Conservation (phyloP, 1,140 invertebrate genomes). For the Cyrtorhinus lividipennis region DNA sequence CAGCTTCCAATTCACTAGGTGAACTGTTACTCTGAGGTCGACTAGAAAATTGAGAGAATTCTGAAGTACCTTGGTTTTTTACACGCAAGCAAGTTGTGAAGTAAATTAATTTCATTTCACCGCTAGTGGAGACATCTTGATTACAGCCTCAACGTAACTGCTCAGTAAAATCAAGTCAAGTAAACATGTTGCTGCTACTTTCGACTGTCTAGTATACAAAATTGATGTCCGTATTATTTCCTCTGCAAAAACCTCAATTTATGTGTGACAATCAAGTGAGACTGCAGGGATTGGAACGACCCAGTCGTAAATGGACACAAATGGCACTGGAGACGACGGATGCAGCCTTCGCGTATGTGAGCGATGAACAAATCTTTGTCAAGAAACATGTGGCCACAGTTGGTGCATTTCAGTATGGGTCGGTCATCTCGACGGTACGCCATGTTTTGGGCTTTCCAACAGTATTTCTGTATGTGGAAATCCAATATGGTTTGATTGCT, state of each 20-base stretch:
- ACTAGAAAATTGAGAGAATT: no score
- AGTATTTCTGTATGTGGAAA: neutral
- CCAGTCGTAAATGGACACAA: neutral
- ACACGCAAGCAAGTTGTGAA: no score
- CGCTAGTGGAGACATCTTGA: no score
- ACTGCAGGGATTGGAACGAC: neutral
- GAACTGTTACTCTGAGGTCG: no score
- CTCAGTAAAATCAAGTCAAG: no score
- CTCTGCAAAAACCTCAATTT: neutral
- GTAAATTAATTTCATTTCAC: no score
- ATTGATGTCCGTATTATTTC: no score
- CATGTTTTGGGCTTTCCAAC: neutral
- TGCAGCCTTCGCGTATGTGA: neutral
- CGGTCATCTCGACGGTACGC: neutral
- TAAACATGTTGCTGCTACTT: no score
- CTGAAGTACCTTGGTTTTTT: no score
- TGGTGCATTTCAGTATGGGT: conserved; percentile 33
- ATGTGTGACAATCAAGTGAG: neutral
- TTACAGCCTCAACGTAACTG: no score
- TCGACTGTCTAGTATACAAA: no score
- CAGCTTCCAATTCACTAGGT: no score
- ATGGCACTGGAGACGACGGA: neutral
- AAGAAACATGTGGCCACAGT: conserved; percentile 30
- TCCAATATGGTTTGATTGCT: neutral
- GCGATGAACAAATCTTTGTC: conserved; percentile 24